phyloP scores from a whole-genome alignment of 2,113 vertebrate genomes.

The Gadus macrocephalus region DNA sequence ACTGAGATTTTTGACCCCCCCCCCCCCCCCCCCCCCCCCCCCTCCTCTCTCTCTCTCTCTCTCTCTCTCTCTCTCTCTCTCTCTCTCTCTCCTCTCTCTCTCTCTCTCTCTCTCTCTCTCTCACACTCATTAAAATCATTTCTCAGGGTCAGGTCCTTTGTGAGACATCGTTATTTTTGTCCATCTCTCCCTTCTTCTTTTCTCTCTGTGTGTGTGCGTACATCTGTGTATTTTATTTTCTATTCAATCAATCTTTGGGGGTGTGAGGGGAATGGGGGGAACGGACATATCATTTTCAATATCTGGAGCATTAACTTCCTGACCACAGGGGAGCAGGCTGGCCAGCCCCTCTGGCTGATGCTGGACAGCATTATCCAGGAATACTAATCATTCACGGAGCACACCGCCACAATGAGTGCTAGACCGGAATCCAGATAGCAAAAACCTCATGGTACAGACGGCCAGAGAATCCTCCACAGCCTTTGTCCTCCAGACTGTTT shows the following conservation, averaged over 20 bases:
- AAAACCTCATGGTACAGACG: background rate
- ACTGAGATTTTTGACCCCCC: background rate
- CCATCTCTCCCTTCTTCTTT: too few relatives aligned
- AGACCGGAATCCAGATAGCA: constrained; percentile 31
- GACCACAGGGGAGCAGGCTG: constrained; percentile 21
- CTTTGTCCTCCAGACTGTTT: constrained; percentile 12
- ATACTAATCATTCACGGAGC: constrained; percentile 38
- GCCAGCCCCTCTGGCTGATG: background rate
- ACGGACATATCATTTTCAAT: constrained; percentile 24
- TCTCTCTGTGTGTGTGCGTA: too few relatives aligned
- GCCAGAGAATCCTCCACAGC: background rate
- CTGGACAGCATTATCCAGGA: constrained; percentile 11
- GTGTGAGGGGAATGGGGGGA: too few relatives aligned
- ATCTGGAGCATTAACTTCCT: constrained; percentile 27
- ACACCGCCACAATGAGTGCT: constrained; percentile 5
- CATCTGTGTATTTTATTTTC: constrained; percentile 13
- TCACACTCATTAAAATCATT: background rate
- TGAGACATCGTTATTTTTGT: background rate
- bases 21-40: background rate
- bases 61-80: constrained; percentile 1
- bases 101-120: constrained; percentile 4
- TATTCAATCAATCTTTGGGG: constrained; percentile 15
- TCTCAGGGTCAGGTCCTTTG: constrained; percentile 6
- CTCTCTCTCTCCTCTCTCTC: constrained; percentile 4
- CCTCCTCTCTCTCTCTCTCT: background rate